A percentile compares a stretch with the other conserved stretches of the same genome.
These are phyloP conservation scores for Drosophila miranda DNA, from an alignment of 1,140 invertebrate genomes.

Conservation along the genomic window DNA sequence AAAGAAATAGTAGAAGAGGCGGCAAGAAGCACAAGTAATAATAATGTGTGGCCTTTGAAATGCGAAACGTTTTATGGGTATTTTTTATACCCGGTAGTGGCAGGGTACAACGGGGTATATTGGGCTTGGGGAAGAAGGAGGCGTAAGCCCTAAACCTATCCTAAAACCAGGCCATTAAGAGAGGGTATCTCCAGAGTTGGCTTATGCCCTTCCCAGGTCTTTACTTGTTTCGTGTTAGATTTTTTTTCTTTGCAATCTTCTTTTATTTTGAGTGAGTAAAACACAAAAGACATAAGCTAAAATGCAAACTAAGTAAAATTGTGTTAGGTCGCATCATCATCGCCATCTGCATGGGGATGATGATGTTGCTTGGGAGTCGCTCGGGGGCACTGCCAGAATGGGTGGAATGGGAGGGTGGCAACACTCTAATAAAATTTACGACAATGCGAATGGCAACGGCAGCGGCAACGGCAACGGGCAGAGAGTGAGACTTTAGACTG, in stretches of 20 bases:
- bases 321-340: constrained; percentile 54
- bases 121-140: too few species aligned
- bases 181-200: too few species aligned
- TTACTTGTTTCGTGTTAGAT: neutral
- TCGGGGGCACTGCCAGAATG: neutral
- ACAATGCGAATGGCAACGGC: constrained; percentile 72
- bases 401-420: constrained; percentile 20
- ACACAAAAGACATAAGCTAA: constrained; percentile 59
- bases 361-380: constrained; percentile 50
- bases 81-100: constrained; percentile 1
- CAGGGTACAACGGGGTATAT: neutral
- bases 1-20: constrained; percentile 33
- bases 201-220: too few species aligned
- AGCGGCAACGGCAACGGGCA: constrained; percentile 22
- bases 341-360: constrained; percentile 18
- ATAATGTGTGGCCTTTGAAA: constrained; percentile 65
- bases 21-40: constrained; percentile 26
- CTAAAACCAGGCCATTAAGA: too few species aligned
- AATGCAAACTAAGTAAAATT: constrained; percentile 69
- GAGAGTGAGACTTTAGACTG: constrained; percentile 7
- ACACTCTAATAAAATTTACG: constrained; percentile 78
- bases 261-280: constrained; percentile 29
- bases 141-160: too few species aligned
- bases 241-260: constrained; percentile 6
- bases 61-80: constrained; percentile 55